Percentiles rank a stretch among this genome's conserved stretches.
Evolutionary conservation across 1,140 invertebrate genomes (phyloP).

Genomic region (Bombus terrestris): DNA sequence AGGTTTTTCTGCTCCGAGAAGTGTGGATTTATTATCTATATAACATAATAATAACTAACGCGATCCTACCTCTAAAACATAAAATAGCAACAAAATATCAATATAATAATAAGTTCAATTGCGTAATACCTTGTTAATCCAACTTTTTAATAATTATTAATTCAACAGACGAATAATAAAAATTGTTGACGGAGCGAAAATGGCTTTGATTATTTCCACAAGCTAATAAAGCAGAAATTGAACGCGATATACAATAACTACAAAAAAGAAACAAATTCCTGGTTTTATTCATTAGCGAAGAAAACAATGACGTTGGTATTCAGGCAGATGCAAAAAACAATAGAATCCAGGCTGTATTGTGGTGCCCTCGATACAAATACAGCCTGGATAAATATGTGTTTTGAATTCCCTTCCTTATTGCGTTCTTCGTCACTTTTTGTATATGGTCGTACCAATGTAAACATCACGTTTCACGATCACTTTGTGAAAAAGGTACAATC

Average conservation of each 20-base stretch:
- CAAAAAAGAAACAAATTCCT: background rate
- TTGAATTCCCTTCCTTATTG: conserved; percentile 28
- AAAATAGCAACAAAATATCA: no score
- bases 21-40: no score
- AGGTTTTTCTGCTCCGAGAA: no score
- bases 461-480: background rate
- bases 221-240: no score
- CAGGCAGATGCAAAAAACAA: conserved; percentile 18
- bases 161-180: background rate
- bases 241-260: background rate
- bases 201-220: background rate
- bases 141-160: background rate
- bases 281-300: background rate
- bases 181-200: background rate
- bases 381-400: conserved; percentile 42
- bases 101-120: background rate
- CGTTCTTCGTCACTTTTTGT: conserved; percentile 27
- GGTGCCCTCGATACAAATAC: background rate
- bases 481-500: conserved; percentile 24
- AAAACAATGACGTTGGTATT: background rate
- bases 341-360: background rate
- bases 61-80: no score
- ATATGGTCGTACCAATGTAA: conserved; percentile 34
- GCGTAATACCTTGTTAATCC: background rate
- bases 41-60: no score